Evolutionary conservation across 2,888 invertebrate species (phyloP), one percentile per base, ranked within the genome.

Genomic region (Sesia apiformis): DNA sequence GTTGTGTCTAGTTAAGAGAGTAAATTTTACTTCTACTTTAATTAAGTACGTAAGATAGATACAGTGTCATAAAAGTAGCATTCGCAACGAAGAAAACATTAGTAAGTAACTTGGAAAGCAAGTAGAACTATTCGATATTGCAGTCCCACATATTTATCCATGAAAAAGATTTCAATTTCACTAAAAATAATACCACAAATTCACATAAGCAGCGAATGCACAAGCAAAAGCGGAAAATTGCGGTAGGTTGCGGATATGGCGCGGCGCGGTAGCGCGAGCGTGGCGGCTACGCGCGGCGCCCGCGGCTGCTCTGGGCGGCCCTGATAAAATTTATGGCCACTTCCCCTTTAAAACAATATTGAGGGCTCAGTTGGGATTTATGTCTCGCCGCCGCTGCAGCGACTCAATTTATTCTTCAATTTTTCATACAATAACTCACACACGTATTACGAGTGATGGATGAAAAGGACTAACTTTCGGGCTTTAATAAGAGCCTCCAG

Each of bases 291-390:
- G 72, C 73, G 72, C 49, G 51, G 54, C 46, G 55, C 50, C 54
- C 53, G 58, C 57, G 72, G 76, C 76, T 64, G 71, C 70, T 69
- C 81, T 86, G 86, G 79, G 81, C 83, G 80, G 81, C 81, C 83
- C 84, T 86, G 89, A 89, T 89, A 89, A 88, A 90, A 90, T 90
- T 90, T 90, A 90, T 90, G 89, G 87, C 87, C 85, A 87, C 88
- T 86, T 88, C 87, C 89, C 86, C 88, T 90, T 90, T 90, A 90
- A 90, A 90, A 90, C 90, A 90, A 90, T 90, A 90, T 90, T 90
- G 90, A 89, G 88, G 90, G 90, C 88, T 89, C 90, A 85, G 88
- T 87, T 87, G 86, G 88, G 89, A 89, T 89, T 89, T 89, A 89
- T 89, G 87, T 87, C 88, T 88, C 84, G 88, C 87, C 85, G 87